Percentiles rank a stretch among this genome's conserved stretches.
These are phyloP conservation scores for Solen grandis DNA, from an alignment of 1,140 invertebrate species.

Conservation along the genomic window DNA sequence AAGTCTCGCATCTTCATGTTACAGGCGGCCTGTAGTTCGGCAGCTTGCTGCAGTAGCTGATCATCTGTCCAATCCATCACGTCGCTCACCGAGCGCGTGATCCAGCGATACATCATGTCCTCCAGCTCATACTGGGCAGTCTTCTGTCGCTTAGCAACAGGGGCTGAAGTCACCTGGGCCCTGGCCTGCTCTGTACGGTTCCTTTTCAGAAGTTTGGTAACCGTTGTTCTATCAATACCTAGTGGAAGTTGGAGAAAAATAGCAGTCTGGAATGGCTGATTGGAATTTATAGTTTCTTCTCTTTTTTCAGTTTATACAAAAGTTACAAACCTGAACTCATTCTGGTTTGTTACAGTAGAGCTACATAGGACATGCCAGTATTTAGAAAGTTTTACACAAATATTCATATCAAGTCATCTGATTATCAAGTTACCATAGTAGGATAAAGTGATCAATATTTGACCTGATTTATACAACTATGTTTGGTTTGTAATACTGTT, in stretches of 20 bases:
- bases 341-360: too few relatives aligned
- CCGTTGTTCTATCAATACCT: conserved; percentile 64
- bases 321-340: too few relatives aligned
- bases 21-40: conserved; percentile 4
- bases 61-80: conserved; percentile 18
- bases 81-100: neutral
- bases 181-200: conserved; percentile 29
- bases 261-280: too few relatives aligned
- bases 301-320: too few relatives aligned
- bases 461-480: too few relatives aligned
- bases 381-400: too few relatives aligned
- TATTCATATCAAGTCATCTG: too few relatives aligned
- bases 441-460: too few relatives aligned
- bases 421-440: too few relatives aligned
- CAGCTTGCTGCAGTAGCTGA: conserved; percentile 15
- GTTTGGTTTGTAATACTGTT: too few relatives aligned
- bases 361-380: too few relatives aligned
- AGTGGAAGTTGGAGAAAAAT: neutral
- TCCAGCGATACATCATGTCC: conserved; percentile 38
- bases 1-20: neutral
- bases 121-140: conserved; percentile 21
- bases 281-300: too few relatives aligned
- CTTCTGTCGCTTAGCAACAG: neutral
- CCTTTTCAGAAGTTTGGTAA: conserved; percentile 61
- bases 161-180: neutral